Conservation (phyloP, 2,113 vertebrate genomes). For the Puntigrus tetrazona region DNA sequence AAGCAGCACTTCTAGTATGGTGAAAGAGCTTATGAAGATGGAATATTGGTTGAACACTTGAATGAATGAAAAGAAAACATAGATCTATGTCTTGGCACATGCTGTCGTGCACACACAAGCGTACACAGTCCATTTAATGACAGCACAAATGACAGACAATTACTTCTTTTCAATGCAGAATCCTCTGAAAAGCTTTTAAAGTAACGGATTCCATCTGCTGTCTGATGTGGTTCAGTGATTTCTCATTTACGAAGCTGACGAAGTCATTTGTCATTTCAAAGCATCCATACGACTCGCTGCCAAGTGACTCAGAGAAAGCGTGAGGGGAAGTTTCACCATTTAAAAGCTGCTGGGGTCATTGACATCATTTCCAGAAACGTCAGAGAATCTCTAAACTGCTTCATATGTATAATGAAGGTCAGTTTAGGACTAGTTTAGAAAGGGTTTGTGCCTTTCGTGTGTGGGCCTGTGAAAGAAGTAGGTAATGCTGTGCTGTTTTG, state of each 20-base stretch:
- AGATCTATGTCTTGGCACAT: background rate
- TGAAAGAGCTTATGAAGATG: background rate
- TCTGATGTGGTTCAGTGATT: slow-evolving; percentile 44
- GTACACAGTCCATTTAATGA: slow-evolving; percentile 18
- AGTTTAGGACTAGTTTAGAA: background rate
- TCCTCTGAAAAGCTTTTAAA: slow-evolving; percentile 48
- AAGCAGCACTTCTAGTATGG: background rate
- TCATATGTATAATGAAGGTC: slow-evolving; percentile 12
- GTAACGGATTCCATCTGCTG: slow-evolving; percentile 52
- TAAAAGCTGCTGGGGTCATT: slow-evolving; percentile 43
- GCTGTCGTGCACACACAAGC: background rate
- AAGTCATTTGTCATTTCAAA: slow-evolving; percentile 55
- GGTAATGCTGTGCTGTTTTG: background rate
- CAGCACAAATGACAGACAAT: slow-evolving; percentile 47
- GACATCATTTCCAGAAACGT: slow-evolving; percentile 29
- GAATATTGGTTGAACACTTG: slow-evolving; percentile 10
- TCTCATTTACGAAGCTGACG: slow-evolving; percentile 48
- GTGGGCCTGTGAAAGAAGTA: background rate
- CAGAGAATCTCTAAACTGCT: slow-evolving; percentile 23
- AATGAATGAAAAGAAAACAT: background rate
- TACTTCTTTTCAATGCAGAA: slow-evolving; percentile 42
- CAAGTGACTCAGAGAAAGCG: slow-evolving; percentile 14
- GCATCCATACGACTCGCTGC: slow-evolving; percentile 35
- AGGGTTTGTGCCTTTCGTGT: background rate
- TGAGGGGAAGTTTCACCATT: slow-evolving; percentile 23